These are phyloP conservation scores for Hyles euphorbiae DNA, from an alignment of 1,140 invertebrate species.

Conservation along the genomic window DNA sequence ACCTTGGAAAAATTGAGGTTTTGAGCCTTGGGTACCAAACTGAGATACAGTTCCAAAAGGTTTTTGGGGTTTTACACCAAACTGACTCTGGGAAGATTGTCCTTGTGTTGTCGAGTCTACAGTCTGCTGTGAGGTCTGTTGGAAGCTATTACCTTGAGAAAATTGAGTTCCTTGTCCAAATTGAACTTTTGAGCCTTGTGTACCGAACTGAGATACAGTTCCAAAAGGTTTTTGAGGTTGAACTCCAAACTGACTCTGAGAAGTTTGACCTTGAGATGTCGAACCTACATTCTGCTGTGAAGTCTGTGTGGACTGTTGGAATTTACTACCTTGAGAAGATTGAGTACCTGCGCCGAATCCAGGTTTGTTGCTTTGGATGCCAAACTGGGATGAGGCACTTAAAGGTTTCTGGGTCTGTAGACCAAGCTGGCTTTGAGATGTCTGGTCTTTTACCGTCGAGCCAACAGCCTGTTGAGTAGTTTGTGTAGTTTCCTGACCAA, in stretches of 20 bases:
- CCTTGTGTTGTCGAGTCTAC: neutral
- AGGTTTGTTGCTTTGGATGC: too few relatives aligned
- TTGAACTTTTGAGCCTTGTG: too few relatives aligned
- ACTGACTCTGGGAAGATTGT: conserved; percentile 1
- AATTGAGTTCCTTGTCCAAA: conserved; percentile 4
- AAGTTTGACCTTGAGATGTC: neutral
- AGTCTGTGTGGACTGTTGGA: neutral
- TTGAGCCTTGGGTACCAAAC: conserved; percentile 1
- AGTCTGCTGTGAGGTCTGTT: conserved; percentile 1
- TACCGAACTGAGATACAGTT: too few relatives aligned
- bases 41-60: neutral
- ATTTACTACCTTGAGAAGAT: neutral
- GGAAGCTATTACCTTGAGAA: neutral
- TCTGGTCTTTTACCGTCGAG: too few relatives aligned
- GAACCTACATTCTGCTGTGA: neutral
- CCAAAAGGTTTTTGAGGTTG: too few relatives aligned
- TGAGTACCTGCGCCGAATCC: conserved; percentile 1
- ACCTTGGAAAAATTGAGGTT: neutral
- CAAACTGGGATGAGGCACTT: too few relatives aligned
- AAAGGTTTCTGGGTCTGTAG: too few relatives aligned
- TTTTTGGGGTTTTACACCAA: neutral
- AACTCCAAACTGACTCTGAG: too few relatives aligned
- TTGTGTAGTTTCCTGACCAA: too few relatives aligned
- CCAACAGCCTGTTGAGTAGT: neutral
- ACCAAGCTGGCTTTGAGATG: too few relatives aligned